phyloP scores from a whole-genome alignment of 2,888 invertebrate genomes.

The Drosophila peninsularis region DNA sequence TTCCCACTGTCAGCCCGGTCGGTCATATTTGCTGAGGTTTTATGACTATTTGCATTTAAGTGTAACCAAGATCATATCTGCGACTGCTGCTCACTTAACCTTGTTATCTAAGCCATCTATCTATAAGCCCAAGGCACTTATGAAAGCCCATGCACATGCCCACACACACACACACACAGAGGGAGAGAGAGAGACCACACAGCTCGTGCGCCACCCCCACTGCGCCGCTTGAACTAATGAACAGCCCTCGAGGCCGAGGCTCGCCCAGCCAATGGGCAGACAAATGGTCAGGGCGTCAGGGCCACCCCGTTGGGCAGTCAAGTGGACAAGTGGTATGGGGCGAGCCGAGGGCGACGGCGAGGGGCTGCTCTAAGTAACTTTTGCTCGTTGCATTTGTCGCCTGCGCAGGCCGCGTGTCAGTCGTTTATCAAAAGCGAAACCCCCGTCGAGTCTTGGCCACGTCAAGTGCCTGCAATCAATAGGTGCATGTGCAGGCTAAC shows the following conservation, averaged over 20 bases:
- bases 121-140: constrained; percentile 56
- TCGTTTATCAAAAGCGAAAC: constrained; percentile 70
- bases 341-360: not conserved
- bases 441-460: not conserved
- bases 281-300: constrained; percentile 50
- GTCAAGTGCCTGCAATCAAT: constrained; percentile 64
- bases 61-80: constrained; percentile 9
- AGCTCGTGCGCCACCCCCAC: not conserved
- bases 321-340: constrained; percentile 23
- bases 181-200: not conserved
- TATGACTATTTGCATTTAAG: constrained; percentile 34
- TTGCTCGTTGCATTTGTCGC: constrained; percentile 71
- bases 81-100: constrained; percentile 52
- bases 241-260: constrained; percentile 38
- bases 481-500: constrained; percentile 36
- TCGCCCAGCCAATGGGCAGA: constrained; percentile 67
- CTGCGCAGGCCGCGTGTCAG: constrained; percentile 77
- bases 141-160: constrained; percentile 63
- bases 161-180: constrained; percentile 27
- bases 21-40: not conserved
- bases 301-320: constrained; percentile 39
- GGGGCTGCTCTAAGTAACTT: constrained; percentile 26
- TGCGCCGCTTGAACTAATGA: constrained; percentile 40
- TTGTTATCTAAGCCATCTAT: constrained; percentile 68
- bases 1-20: not conserved